Percentiles rank a stretch among this genome's conserved stretches.
phyloP scores from a whole-genome alignment of 2,888 invertebrate species.

The Xestobium rufovillosum region DNA sequence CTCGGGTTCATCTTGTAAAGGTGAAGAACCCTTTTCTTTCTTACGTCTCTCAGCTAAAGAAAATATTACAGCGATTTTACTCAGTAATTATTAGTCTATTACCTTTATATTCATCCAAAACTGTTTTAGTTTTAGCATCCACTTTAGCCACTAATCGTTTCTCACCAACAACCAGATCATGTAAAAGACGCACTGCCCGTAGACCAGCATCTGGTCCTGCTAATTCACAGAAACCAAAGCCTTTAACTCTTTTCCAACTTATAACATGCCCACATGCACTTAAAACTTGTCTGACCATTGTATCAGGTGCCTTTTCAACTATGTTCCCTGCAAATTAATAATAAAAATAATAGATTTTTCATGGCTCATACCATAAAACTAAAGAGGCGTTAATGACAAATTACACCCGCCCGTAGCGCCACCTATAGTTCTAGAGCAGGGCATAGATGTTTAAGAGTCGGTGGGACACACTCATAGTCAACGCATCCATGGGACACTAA shows the following conservation, averaged over 20 bases:
- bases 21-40: slow-evolving; percentile 53
- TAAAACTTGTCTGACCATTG: slow-evolving; percentile 87
- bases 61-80: slow-evolving; percentile 4
- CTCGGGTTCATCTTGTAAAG: slow-evolving; percentile 51
- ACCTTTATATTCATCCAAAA: slow-evolving; percentile 90
- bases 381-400: too few relatives aligned
- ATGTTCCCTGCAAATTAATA: slow-evolving; percentile 69
- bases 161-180: slow-evolving; percentile 87
- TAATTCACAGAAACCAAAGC: slow-evolving; percentile 97
- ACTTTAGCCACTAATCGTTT: slow-evolving; percentile 93
- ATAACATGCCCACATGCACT: slow-evolving; percentile 90
- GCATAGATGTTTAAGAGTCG: too few relatives aligned
- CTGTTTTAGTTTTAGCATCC: slow-evolving; percentile 93
- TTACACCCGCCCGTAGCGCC: too few relatives aligned
- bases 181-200: slow-evolving; percentile 85
- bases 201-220: slow-evolving; percentile 93
- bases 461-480: too few relatives aligned
- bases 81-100: slow-evolving; percentile 22
- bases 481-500: too few relatives aligned
- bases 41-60: slow-evolving; percentile 51
- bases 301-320: slow-evolving; percentile 88
- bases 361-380: too few relatives aligned
- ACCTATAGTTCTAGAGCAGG: too few relatives aligned
- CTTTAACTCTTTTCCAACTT: slow-evolving; percentile 96
- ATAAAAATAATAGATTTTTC: neutral